phyloP scores from a whole-genome alignment of 2,888 invertebrate species.

The Linyphia triangularis region DNA sequence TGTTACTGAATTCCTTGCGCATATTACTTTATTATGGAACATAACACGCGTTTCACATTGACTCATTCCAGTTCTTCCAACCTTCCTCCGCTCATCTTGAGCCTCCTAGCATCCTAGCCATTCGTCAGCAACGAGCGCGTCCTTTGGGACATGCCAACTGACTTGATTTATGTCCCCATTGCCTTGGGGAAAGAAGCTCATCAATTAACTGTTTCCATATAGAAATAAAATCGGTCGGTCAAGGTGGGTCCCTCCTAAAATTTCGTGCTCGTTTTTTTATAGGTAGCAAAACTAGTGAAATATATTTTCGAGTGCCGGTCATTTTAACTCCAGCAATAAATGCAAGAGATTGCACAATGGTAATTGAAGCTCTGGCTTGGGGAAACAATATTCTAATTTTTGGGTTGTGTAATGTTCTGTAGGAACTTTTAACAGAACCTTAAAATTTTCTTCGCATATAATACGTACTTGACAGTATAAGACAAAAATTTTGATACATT shows the following conservation, averaged over 20 bases:
- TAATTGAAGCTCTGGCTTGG: slow-evolving; percentile 23
- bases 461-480: too few species aligned
- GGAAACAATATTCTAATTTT: too few species aligned
- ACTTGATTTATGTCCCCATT: slow-evolving; percentile 71
- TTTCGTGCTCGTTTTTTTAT: slow-evolving; percentile 48
- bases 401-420: too few species aligned
- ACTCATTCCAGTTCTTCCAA: slow-evolving; percentile 45
- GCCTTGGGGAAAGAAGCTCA: slow-evolving; percentile 63
- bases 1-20: neutral
- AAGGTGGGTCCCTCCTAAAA: slow-evolving; percentile 71
- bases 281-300: slow-evolving; percentile 41
- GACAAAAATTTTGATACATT: too few species aligned
- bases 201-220: too few species aligned
- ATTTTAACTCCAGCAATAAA: neutral
- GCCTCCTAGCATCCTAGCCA: slow-evolving; percentile 62
- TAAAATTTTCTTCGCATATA: too few species aligned
- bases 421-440: too few species aligned
- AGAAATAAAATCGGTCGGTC: slow-evolving; percentile 69
- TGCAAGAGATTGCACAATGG: slow-evolving; percentile 35
- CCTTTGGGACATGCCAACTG: slow-evolving; percentile 71
- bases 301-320: too few species aligned
- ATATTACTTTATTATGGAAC: neutral
- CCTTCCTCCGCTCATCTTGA: slow-evolving; percentile 39
- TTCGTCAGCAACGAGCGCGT: slow-evolving; percentile 62
- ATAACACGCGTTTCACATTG: neutral